Conservation (phyloP, 1,140 invertebrate genomes). For the Antheraea mylitta region DNA sequence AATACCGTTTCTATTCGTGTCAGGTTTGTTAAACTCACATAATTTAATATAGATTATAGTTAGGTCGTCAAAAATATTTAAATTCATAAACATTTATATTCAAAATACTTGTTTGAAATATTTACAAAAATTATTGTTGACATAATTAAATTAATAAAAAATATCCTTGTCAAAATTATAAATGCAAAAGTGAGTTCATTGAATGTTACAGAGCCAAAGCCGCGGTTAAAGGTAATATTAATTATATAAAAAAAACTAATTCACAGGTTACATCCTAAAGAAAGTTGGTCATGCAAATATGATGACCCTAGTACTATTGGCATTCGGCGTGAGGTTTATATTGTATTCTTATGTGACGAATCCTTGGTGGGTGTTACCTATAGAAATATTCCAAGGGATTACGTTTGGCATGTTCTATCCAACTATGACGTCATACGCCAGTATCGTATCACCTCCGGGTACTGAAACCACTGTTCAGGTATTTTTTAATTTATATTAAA, state of each 20-base stretch:
- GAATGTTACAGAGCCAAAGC: no score
- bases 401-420: slow-evolving; percentile 94
- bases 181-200: no score
- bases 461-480: slow-evolving; percentile 92
- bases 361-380: slow-evolving; percentile 90
- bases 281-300: slow-evolving; percentile 90
- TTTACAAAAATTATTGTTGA: no score
- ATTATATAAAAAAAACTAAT: no score
- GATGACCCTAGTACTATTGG: slow-evolving; percentile 90
- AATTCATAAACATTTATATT: no score
- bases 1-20: slow-evolving; percentile 92
- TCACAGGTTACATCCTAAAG: slow-evolving; percentile 85
- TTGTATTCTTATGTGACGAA: slow-evolving; percentile 89
- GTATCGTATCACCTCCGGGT: slow-evolving; percentile 90
- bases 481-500: not conserved
- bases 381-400: slow-evolving; percentile 92
- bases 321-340: slow-evolving; percentile 87
- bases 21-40: slow-evolving; percentile 71
- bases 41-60: not conserved
- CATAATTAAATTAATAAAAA: no score
- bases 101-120: no score
- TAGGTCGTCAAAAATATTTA: no score
- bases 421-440: slow-evolving; percentile 93
- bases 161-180: no score
- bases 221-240: no score